These are phyloP conservation scores for Apostichopus parvimensis DNA, from an alignment of 35 echinoderm and acorn worm genomes.

Conservation along the genomic window DNA sequence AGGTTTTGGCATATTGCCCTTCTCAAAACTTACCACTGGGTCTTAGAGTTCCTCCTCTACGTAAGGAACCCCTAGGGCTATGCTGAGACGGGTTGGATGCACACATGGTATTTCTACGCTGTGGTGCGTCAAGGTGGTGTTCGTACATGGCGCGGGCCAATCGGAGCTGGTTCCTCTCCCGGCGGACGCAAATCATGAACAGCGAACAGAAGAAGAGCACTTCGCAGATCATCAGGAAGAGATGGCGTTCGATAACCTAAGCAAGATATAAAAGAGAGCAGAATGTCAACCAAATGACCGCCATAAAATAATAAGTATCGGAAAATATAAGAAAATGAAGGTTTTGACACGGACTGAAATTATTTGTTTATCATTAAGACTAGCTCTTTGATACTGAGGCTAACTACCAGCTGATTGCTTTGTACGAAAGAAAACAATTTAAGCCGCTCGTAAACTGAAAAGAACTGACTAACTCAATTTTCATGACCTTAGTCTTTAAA, in stretches of 20 bases:
- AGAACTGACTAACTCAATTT: too few species aligned
- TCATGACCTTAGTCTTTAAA: too few species aligned
- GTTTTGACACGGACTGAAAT: too few species aligned
- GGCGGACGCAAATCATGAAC: constrained; percentile 66
- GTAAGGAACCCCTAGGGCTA: background rate
- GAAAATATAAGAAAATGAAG: too few species aligned
- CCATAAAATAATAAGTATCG: too few species aligned
- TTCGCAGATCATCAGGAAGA: constrained; percentile 83
- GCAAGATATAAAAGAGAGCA: too few species aligned
- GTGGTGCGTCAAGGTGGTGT: background rate
- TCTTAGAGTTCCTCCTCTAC: background rate
- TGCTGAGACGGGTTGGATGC: constrained; percentile 1
- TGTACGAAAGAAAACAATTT: too few species aligned
- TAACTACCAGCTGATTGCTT: too few species aligned
- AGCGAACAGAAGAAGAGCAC: constrained; percentile 67
- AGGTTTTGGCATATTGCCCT: background rate
- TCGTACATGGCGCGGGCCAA: constrained; percentile 19
- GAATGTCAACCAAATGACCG: too few species aligned
- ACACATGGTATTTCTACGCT: background rate
- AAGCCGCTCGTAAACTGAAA: too few species aligned
- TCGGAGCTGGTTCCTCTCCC: constrained; percentile 27
- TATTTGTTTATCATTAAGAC: too few species aligned
- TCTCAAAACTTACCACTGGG: background rate
- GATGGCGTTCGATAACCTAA: constrained; percentile 80
- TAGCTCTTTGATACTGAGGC: too few species aligned